Percentiles rank a stretch among this genome's conserved stretches.
Conservation (phyloP, 2,113 vertebrate genomes). For the Pelusios castaneus region DNA sequence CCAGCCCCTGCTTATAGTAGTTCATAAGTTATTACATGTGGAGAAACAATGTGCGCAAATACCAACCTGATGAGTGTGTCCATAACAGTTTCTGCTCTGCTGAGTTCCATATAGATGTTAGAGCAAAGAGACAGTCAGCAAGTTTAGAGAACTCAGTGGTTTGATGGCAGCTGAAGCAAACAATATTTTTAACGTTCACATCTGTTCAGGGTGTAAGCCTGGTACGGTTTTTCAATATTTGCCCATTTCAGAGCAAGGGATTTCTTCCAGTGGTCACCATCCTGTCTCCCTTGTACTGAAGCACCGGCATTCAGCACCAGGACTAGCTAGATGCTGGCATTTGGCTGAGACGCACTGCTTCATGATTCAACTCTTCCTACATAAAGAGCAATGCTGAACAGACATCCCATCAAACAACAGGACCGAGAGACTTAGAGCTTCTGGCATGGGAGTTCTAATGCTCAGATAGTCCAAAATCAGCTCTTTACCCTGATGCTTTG, state of each 20-base stretch:
- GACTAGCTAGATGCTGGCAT: no score
- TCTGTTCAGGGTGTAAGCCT: neutral
- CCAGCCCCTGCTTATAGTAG: neutral
- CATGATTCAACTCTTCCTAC: neutral
- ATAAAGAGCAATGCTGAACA: neutral
- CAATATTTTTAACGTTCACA: neutral
- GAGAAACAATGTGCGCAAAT: neutral
- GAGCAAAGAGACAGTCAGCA: neutral
- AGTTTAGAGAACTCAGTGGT: neutral
- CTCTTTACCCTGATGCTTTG: neutral
- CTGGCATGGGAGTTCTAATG: constrained; percentile 35
- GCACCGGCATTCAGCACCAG: neutral
- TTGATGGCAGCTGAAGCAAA: neutral
- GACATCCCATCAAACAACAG: constrained; percentile 8
- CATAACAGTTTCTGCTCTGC: neutral
- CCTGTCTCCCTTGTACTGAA: neutral
- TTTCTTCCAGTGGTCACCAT: neutral
- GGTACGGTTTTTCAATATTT: neutral
- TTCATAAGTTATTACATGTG: neutral
- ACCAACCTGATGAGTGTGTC: neutral
- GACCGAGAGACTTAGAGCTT: neutral
- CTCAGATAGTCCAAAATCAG: constrained; percentile 20
- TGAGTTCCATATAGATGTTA: neutral
- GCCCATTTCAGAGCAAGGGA: neutral
- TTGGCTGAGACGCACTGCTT: neutral